Base-by-base conservation (phyloP, 1,140 invertebrate genomes). In the Meteorus sp. region DNA sequence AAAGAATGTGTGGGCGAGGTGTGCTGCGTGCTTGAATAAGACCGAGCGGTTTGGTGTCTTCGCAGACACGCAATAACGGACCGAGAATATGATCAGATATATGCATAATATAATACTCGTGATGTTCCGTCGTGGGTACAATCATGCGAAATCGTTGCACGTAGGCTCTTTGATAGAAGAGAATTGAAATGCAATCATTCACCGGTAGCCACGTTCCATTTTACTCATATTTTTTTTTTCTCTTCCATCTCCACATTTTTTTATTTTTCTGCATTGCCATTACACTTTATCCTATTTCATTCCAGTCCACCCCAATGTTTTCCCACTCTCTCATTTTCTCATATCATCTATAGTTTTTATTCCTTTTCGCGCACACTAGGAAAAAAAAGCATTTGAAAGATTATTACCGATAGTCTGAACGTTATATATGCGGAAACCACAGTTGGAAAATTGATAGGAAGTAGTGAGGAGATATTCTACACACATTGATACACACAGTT, bases 131-230 rank as follows among this genome's bases (percentile, higher is more conserved):
- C 6, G 23, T 27, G 48, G 48, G 31, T 27, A 58, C 37, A 25
- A 41, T 41, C n/a, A 52, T 52, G 48, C 15, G 17, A 17, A 59
- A 52, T 59, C 56, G 56, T 44, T 59, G 56, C 56, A 59, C 56
- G 56, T 59, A 51, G 56, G 27, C 56, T 58, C 56, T 58, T 58
- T 58, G 52, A 59, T 59, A 59, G 48, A 59, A 59, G 47, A 59
- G 56, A 59, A 59, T 59, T 59, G 56, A 59, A 59, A 53, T 52
- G 56, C 56, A 59, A 59, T 59, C 56, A 58, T 58, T 47, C 23
- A 31, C 56, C 56, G 35, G 56, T 58, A 58, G 56, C 56, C 45
- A 58, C 35, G 45, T 58, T 58, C 33, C 20, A 23, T 37, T 51
- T 25, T 25, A n/a, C 15, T 37, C 15, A n/a, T 48, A 15, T n/a